Percentiles rank a stretch among this genome's conserved stretches.
phyloP scores from a whole-genome alignment of 1,140 invertebrate genomes.

The Dryas iulia region DNA sequence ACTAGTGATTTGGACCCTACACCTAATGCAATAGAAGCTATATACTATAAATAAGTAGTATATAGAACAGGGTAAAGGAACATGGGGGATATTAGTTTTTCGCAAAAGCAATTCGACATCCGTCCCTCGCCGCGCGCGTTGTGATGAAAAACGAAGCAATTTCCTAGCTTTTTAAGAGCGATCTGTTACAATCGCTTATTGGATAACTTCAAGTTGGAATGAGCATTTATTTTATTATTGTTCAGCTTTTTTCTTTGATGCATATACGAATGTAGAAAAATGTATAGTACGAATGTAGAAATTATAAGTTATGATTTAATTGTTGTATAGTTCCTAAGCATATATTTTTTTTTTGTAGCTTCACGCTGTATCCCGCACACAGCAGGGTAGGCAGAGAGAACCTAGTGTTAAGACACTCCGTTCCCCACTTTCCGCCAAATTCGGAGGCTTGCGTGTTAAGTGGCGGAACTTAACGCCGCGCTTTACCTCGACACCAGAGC shows the following conservation, averaged over 20 bases:
- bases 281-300: not conserved
- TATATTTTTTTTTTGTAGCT: no score
- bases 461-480: no score
- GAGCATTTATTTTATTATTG: slow-evolving; percentile 5
- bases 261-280: no score
- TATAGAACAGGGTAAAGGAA: slow-evolving; percentile 54
- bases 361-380: no score
- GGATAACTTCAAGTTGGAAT: slow-evolving; percentile 16
- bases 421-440: no score
- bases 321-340: not conserved
- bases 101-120: slow-evolving; percentile 58
- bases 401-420: no score
- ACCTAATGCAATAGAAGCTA: slow-evolving; percentile 21
- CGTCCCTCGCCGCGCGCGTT: slow-evolving; percentile 60
- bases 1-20: slow-evolving; percentile 31
- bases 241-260: not conserved
- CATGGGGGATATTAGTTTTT: slow-evolving; percentile 75
- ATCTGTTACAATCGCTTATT: slow-evolving; percentile 35
- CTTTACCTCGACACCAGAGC: no score
- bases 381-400: no score
- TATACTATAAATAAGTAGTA: slow-evolving; percentile 24
- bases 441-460: no score
- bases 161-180: slow-evolving; percentile 44
- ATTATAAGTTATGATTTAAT: not conserved
- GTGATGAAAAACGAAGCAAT: slow-evolving; percentile 70